phyloP scores from a whole-genome alignment of 2,888 invertebrate genomes.

The Eurois occulta region DNA sequence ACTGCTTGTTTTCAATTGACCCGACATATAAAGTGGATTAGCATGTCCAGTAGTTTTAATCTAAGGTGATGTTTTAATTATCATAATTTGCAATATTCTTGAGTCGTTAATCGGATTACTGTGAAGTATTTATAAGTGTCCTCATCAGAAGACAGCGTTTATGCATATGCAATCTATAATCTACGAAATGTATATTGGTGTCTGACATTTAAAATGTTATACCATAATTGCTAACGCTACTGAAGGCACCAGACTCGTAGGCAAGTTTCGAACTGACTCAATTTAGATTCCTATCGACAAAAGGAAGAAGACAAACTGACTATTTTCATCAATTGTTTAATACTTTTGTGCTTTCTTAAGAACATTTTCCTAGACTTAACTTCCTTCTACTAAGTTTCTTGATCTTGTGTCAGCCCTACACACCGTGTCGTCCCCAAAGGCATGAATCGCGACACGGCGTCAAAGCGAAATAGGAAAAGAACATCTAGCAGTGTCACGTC shows the following conservation, averaged over 20 bases:
- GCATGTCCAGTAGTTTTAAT: constrained; percentile 20
- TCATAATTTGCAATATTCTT: constrained; percentile 21
- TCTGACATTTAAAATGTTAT: neutral
- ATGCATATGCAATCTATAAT: neutral
- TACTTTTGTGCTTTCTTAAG: neutral
- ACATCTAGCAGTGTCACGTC: constrained; percentile 64
- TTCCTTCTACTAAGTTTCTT: neutral
- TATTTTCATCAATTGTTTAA: neutral
- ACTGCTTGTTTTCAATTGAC: neutral
- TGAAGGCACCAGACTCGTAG: neutral
- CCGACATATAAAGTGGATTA: constrained; percentile 3
- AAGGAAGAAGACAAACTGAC: neutral
- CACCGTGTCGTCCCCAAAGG: constrained; percentile 63
- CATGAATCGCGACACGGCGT: constrained; percentile 68
- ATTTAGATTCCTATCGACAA: neutral
- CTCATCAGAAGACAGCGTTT: neutral
- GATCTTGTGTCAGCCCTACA: constrained; percentile 65
- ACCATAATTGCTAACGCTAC: neutral
- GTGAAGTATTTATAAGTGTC: neutral
- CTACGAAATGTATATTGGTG: neutral
- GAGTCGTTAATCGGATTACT: constrained; percentile 28
- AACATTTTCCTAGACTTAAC: neutral
- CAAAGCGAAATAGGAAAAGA: constrained; percentile 75
- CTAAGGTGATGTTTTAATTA: constrained; percentile 32
- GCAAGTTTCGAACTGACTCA: neutral